These are phyloP conservation scores for Lepas anatifera DNA, from an alignment of 2,888 invertebrate species.

Conservation along the genomic window DNA sequence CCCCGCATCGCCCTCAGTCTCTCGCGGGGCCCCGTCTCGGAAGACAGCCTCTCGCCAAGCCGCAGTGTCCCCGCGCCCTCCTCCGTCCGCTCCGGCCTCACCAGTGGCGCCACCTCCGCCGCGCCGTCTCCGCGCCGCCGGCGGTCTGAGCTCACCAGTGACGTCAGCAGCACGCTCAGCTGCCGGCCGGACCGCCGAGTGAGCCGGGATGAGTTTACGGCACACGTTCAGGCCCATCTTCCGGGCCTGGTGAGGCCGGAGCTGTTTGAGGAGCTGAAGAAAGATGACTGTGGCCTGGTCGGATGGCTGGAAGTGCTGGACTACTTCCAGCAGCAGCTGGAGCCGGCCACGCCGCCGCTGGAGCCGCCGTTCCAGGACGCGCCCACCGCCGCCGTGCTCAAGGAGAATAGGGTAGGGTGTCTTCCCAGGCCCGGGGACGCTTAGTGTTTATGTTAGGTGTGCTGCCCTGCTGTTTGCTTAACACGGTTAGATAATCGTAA, in stretches of 20 bases:
- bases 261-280: neutral
- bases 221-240: neutral
- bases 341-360: neutral
- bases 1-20: too few relatives aligned
- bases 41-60: too few relatives aligned
- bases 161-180: neutral
- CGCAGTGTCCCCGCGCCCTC: too few relatives aligned
- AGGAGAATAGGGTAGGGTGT: neutral
- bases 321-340: neutral
- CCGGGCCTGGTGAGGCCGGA: neutral
- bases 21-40: too few relatives aligned
- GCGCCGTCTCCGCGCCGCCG: too few relatives aligned
- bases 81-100: too few relatives aligned
- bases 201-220: neutral
- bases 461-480: neutral
- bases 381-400: neutral
- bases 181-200: neutral
- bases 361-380: neutral
- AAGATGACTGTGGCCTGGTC: neutral
- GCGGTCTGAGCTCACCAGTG: too few relatives aligned
- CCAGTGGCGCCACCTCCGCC: too few relatives aligned
- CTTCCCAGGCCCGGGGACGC: neutral
- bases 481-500: neutral
- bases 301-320: neutral
- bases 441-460: neutral